phyloP scores from a whole-genome alignment of 1,140 invertebrate species.

The Ceratosolen solmsi region DNA sequence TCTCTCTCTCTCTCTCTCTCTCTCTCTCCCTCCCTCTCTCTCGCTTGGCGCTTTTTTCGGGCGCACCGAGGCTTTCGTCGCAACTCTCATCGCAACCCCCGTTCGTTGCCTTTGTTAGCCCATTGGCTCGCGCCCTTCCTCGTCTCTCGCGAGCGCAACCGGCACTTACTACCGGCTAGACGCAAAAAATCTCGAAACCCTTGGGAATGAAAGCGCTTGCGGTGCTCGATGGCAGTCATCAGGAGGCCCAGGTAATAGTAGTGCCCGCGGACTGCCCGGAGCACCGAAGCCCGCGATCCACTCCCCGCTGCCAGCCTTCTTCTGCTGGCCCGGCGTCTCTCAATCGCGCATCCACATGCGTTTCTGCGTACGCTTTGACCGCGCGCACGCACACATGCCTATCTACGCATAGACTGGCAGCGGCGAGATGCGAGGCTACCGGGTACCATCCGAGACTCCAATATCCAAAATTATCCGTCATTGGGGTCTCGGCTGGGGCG shows the following conservation, averaged over 20 bases:
- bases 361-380: not conserved
- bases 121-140: too few relatives aligned
- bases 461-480: slow-evolving; percentile 2
- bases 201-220: slow-evolving; percentile 56
- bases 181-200: slow-evolving; percentile 65
- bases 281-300: not conserved
- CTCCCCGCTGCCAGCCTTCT: not conserved
- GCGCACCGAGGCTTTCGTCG: slow-evolving; percentile 42
- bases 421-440: slow-evolving; percentile 23
- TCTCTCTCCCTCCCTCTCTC: slow-evolving; percentile 16
- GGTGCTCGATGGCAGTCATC: slow-evolving; percentile 65
- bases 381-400: not conserved
- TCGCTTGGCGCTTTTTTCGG: slow-evolving; percentile 39
- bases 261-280: slow-evolving; percentile 57
- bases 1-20: slow-evolving; percentile 55
- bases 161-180: slow-evolving; percentile 73
- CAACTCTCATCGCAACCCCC: slow-evolving; percentile 18
- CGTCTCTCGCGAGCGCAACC: slow-evolving; percentile 58
- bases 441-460: not conserved
- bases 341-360: not conserved
- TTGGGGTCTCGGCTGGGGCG: not conserved
- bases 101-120: slow-evolving; percentile 22
- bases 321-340: not conserved
- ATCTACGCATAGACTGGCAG: slow-evolving; percentile 7
- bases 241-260: slow-evolving; percentile 61